Conservation (phyloP, 2,797 vertebrate species). For the Rachycentron canadum region DNA sequence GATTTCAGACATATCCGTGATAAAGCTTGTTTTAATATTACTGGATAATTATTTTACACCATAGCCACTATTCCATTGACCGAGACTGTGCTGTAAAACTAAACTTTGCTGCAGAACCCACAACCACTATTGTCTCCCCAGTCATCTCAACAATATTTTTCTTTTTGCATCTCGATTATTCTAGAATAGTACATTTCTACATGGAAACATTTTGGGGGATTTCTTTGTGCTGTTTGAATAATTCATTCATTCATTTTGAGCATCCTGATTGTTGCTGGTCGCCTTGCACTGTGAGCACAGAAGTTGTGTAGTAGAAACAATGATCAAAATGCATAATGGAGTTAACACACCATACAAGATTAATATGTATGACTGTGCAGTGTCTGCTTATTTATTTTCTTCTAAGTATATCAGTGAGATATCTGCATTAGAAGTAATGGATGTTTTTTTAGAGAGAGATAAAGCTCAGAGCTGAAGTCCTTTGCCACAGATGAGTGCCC, state of each 20-base stretch:
- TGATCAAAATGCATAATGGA: no score
- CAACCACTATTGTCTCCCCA: neutral
- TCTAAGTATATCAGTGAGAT: neutral
- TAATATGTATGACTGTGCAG: neutral
- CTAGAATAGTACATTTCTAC: neutral
- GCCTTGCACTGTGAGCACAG: neutral
- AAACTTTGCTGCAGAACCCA: neutral
- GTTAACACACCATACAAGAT: no score
- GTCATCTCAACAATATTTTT: no score
- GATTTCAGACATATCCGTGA: no score
- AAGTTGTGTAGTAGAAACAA: neutral
- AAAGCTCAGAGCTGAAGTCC: neutral
- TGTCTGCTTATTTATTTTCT: neutral
- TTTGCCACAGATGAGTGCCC: constrained; percentile 4
- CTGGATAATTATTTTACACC: neutral
- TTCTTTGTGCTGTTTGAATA: neutral
- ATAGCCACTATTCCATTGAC: neutral
- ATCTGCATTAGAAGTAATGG: neutral
- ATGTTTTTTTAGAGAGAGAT: neutral
- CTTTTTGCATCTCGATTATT: neutral
- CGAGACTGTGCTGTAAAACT: neutral
- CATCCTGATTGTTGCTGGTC: neutral
- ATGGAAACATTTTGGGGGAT: neutral
- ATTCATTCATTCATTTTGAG: neutral
- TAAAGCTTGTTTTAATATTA: neutral